These are phyloP conservation scores for Gnathonemus longibarbis DNA, from an alignment of 2,113 vertebrate genomes.

Conservation along the genomic window DNA sequence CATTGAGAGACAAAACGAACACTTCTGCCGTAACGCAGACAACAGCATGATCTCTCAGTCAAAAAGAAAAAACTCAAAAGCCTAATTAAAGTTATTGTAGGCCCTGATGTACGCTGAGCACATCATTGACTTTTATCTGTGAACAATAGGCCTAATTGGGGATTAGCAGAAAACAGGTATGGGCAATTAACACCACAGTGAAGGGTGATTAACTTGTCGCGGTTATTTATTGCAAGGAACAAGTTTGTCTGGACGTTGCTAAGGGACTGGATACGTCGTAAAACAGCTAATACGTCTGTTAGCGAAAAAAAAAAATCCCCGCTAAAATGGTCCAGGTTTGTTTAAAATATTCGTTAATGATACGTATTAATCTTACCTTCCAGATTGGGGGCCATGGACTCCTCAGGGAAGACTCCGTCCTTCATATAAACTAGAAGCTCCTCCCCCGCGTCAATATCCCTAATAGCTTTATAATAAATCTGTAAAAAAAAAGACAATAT, in stretches of 20 bases:
- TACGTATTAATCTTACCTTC: conserved; percentile 80
- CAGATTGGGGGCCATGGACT: conserved; percentile 82
- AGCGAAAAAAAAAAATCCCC: conserved; percentile 23
- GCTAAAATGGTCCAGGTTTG: conserved; percentile 54
- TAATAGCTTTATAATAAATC: conserved; percentile 95
- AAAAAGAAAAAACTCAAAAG: neutral
- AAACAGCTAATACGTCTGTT: neutral
- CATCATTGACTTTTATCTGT: conserved; percentile 1
- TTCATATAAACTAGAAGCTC: conserved; percentile 93
- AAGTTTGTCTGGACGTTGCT: neutral
- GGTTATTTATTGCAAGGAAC: neutral
- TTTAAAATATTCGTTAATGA: conserved; percentile 62
- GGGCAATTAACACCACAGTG: neutral
- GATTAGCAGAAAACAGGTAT: conserved; percentile 1
- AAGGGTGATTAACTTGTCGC: neutral
- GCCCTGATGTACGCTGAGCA: neutral
- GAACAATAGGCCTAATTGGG: neutral
- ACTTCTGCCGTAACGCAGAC: neutral
- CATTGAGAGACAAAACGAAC: neutral
- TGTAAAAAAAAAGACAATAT: conserved; percentile 29
- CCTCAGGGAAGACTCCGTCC: conserved; percentile 82
- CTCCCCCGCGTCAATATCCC: conserved; percentile 90
- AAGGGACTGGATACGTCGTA: neutral
- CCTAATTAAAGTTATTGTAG: conserved; percentile 3
- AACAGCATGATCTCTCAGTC: neutral